phyloP scores from a whole-genome alignment of 2,113 vertebrate species.

The Oostethus manadensis region DNA sequence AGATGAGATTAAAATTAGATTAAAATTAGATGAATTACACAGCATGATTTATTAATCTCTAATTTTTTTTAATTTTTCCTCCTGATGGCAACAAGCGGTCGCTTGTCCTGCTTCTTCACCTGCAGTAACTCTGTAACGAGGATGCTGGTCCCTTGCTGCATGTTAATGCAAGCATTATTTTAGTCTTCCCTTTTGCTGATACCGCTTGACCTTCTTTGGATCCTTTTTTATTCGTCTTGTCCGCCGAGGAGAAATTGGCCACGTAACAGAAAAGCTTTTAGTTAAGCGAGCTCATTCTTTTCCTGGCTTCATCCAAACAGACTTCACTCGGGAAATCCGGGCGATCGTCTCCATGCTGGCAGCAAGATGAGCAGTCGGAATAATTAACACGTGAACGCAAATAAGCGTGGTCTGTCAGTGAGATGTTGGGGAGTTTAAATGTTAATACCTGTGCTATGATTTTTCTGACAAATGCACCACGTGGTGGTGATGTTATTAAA shows the following conservation, averaged over 20 bases:
- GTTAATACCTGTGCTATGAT: too few relatives aligned
- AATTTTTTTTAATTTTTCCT: not conserved
- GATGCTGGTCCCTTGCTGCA: conserved; percentile 48
- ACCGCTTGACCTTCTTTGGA: conserved; percentile 54
- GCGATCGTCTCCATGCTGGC: conserved; percentile 36
- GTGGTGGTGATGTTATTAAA: too few relatives aligned
- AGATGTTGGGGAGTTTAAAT: not conserved
- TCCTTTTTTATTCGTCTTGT: conserved; percentile 31
- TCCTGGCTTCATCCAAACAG: conserved; percentile 16
- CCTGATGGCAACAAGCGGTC: conserved; percentile 33
- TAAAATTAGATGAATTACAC: too few relatives aligned
- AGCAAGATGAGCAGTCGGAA: conserved; percentile 32
- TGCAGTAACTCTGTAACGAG: conserved; percentile 39
- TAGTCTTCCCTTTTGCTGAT: conserved; percentile 47
- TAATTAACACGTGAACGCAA: conserved; percentile 48
- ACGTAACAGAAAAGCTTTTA: conserved; percentile 19
- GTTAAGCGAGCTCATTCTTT: conserved; percentile 11
- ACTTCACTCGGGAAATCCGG: conserved; percentile 32
- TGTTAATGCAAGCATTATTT: conserved; percentile 63
- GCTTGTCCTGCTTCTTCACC: conserved; percentile 35
- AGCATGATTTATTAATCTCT: too few relatives aligned
- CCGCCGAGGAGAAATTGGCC: conserved; percentile 36
- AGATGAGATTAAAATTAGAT: too few relatives aligned
- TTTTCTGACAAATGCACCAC: too few relatives aligned
- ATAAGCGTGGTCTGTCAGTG: not conserved